Base-by-base conservation (phyloP, 1,140 invertebrate genomes). In the Teleogryllus occipitalis region DNA sequence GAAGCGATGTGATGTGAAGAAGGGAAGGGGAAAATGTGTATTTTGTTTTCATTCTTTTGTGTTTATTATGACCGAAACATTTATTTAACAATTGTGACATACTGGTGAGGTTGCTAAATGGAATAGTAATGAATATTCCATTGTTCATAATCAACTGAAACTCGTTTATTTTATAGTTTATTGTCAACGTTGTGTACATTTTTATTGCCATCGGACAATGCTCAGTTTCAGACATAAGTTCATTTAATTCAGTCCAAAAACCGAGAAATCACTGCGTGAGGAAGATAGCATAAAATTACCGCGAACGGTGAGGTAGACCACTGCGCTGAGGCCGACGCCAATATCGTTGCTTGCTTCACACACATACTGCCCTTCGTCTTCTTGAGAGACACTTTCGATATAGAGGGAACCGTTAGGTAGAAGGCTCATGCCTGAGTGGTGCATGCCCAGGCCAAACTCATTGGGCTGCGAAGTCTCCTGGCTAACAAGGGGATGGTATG, bases 341-440 rank as follows among this genome's bases (percentile, higher is more conserved):
- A 92, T 89, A 7, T 89, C 89, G 85, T 93, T 93, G 85, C 87
- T 89, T 18, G 91, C 90, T 82, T 91, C 90, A 83, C 88, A 88
- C 48, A 91, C 83, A 82, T 91, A 91, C 83, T 88, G 87, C 21
- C 91, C 90, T 82, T 88, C 87, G 83, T 92, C 89, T 81, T 87
- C 86, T 82, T 90, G 88, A 72, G 83, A 83, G 54, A 90, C 89
- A 79, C 86, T 84, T 27, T 84, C 85, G 82, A 92, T 90, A 77
- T 88, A 83, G 81, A 92, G 84, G 8, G 89, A 90, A 21, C 90
- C 90, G 82, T 91, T 91, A 15, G 78, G 73, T 15, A 78, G 8
- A 8, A 78, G 65, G 6, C 10, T 47, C 74, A 75, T 22, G 12
- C 74, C 74, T 10, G 21, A 22, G 21, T 22, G 46, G 74, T 75